A percentile compares a stretch with the other conserved stretches of the same genome.
phyloP scores from a whole-genome alignment of 2,888 invertebrate species.

The Rhodophaea formosa region DNA sequence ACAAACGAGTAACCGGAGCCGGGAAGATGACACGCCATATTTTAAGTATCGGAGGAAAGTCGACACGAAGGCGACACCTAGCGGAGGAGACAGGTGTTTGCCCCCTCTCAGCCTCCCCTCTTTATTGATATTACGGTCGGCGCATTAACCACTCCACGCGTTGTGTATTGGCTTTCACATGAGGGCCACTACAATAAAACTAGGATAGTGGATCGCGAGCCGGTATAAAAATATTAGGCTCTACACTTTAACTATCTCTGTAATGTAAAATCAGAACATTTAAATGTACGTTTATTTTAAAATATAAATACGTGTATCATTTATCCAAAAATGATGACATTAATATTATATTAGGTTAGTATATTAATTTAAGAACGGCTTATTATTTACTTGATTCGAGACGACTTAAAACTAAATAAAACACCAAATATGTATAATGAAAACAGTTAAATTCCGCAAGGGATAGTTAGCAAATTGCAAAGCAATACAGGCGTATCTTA shows the following conservation, averaged over 20 bases:
- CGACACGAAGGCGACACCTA: constrained; percentile 56
- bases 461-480: constrained; percentile 36
- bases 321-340: no score
- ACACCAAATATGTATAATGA: no score
- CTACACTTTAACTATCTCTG: constrained; percentile 28
- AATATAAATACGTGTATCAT: no score
- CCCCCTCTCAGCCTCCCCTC: constrained; percentile 37
- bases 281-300: no score
- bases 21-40: constrained; percentile 69
- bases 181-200: constrained; percentile 58
- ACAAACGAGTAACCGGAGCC: constrained; percentile 66
- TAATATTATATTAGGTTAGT: no score
- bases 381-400: no score
- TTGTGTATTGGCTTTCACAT: constrained; percentile 62
- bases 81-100: constrained; percentile 50
- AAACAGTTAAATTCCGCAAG: no score
- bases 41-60: constrained; percentile 69
- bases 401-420: no score
- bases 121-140: constrained; percentile 72
- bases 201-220: constrained; percentile 43
- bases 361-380: constrained; percentile 1
- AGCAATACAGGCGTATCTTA: constrained; percentile 29
- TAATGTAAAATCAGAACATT: no score
- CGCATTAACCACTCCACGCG: constrained; percentile 67
- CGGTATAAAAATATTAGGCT: constrained; percentile 37